phyloP scores from a whole-genome alignment of 2,797 vertebrate species.

The Hippocampus kuda region DNA sequence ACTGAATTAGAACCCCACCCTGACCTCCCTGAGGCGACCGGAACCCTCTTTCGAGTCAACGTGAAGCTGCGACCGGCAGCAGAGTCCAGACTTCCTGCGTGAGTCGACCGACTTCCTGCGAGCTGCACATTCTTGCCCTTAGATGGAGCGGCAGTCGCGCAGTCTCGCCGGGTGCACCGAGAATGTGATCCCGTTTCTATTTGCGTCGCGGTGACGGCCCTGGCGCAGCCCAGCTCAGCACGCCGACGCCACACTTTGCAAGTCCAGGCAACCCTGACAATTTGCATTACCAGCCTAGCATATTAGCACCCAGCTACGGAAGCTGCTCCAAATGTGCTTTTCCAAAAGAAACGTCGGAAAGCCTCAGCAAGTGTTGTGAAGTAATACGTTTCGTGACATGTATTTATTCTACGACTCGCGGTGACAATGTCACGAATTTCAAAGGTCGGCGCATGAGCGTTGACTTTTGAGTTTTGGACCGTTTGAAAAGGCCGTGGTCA shows the following conservation, averaged over 20 bases:
- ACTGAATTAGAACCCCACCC: neutral
- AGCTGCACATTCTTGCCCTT: constrained; percentile 2
- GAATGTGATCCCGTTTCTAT: constrained; percentile 5
- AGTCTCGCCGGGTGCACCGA: neutral
- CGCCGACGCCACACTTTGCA: neutral
- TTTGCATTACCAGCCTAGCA: neutral
- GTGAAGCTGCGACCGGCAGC: neutral
- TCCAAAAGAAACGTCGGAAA: too few relatives aligned
- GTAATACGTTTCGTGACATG: too few relatives aligned
- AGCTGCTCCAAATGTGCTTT: too few relatives aligned
- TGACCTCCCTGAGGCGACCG: too few relatives aligned
- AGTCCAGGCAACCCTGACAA: neutral
- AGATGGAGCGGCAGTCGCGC: neutral
- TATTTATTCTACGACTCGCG: too few relatives aligned
- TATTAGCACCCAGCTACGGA: neutral
- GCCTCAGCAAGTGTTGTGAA: too few relatives aligned
- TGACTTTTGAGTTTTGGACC: too few relatives aligned
- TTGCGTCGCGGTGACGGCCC: neutral
- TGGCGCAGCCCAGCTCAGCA: neutral
- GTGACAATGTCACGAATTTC: too few relatives aligned
- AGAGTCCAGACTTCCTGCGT: neutral
- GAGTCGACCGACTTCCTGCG: neutral
- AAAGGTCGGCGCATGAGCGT: too few relatives aligned
- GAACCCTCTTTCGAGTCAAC: neutral
- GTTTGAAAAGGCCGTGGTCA: too few relatives aligned